Base-by-base conservation (phyloP, 1,140 invertebrate species). In the Hylyphantes graminicola region DNA sequence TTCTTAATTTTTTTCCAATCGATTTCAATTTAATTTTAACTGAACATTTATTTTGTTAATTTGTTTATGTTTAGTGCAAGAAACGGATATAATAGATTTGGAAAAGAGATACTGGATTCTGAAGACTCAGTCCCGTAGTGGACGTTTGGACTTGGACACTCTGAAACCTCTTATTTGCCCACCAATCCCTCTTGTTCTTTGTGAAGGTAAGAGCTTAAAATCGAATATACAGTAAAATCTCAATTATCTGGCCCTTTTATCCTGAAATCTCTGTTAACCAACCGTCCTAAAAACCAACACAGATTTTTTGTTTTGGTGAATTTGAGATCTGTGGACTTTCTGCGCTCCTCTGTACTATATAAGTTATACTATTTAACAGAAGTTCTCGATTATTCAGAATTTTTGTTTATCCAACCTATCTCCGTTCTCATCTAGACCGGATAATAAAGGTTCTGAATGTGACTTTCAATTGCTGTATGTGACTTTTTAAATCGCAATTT, bases 31-130 rank as follows among this genome's bases (percentile, higher is more conserved):
- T n/a, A n/a, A n/a, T 72, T 53, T 59, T 12, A 48, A 55, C 6
- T 59, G 17, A 57, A 19, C n/a, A 57, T 21, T 15, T 63, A 3
- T 3, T 2, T 63, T 19, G 65, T 68, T n/a, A n/a, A 15, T 64
- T 76, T 17, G 50, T 85, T 86, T 85, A 75, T 84, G 89, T 88
- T 35, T 87, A 93, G 92, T 93, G 90, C 92, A 93, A 87, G 93
- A 93, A 88, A 89, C 89, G 53, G 95, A 97, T 88, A 96, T 96
- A 87, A 94, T 94, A 86, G 95, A 96, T 87, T 89, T 97, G 85
- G 95, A 97, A 89, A 96, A 96, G 89, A 92, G 93, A 85, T 97
- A 96, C 89, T 96, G 95, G 95, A 90, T 91, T 7, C 89, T 96
- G 50, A 94, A 96, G 87, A 92, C 92, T 55, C 90, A 92, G 21